A percentile compares a stretch with the other conserved stretches of the same genome.
Evolutionary conservation across 2,113 vertebrate genomes (phyloP).

Genomic region (Periophthalmodon schlosseri): DNA sequence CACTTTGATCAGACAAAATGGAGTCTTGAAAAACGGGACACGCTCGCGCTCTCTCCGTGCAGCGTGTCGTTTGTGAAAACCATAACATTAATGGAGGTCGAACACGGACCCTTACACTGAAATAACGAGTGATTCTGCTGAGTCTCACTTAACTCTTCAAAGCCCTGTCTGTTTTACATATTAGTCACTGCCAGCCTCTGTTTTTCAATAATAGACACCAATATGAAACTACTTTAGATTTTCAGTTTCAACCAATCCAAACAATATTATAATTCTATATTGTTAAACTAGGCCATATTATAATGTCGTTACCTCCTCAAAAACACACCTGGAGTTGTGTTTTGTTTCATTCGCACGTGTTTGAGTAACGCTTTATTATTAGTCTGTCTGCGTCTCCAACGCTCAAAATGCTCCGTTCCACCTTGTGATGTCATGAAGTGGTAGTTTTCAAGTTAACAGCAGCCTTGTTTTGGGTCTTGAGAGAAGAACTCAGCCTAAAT

Average conservation of each 20-base stretch:
- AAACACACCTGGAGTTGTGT: too few species aligned
- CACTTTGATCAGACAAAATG: background rate
- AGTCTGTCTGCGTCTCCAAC: too few species aligned
- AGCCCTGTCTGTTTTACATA: slow-evolving; percentile 8
- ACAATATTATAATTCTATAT: background rate
- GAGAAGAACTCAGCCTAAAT: too few species aligned
- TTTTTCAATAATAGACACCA: slow-evolving; percentile 6
- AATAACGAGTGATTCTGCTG: background rate
- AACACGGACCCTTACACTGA: background rate
- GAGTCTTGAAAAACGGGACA: background rate
- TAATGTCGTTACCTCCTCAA: too few species aligned
- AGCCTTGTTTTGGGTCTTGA: too few species aligned
- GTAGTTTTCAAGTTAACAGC: too few species aligned
- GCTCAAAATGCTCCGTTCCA: too few species aligned
- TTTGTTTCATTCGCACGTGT: too few species aligned
- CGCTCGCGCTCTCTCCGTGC: background rate
- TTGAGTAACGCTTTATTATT: too few species aligned
- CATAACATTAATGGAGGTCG: background rate
- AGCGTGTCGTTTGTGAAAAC: background rate
- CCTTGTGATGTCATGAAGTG: too few species aligned
- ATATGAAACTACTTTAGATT: slow-evolving; percentile 12
- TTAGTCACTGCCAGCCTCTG: slow-evolving; percentile 5
- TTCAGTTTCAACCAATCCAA: slow-evolving; percentile 11
- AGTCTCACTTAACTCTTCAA: slow-evolving; percentile 6
- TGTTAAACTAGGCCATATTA: background rate